Evolutionary conservation across 2,888 invertebrate genomes (phyloP).

Genomic region (Dromius quadrimaculatus): DNA sequence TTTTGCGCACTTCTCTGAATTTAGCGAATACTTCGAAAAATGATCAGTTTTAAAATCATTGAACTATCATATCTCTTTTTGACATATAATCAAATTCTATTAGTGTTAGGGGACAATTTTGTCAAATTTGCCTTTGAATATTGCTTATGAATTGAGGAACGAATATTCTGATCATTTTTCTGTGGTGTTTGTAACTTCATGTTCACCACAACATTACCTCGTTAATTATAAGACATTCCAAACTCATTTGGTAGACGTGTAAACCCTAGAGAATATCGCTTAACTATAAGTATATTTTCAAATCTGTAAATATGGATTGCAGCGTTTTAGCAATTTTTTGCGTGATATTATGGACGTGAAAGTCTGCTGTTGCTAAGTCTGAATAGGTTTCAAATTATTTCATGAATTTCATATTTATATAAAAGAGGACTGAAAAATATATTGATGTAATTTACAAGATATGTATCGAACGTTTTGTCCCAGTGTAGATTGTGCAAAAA

Average conservation of each 20-base stretch:
- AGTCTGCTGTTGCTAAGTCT: constrained; percentile 50
- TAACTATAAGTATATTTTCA: constrained; percentile 17
- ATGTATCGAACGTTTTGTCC: constrained; percentile 45
- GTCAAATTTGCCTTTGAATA: constrained; percentile 27
- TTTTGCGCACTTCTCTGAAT: constrained; percentile 18
- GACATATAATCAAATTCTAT: constrained; percentile 21
- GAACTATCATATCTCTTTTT: constrained; percentile 26
- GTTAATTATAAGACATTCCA: constrained; percentile 51
- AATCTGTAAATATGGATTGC: constrained; percentile 46
- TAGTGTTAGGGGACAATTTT: constrained; percentile 18
- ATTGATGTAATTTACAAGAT: constrained; percentile 46
- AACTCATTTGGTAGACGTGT: constrained; percentile 25
- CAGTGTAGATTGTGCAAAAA: constrained; percentile 44
- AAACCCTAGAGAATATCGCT: constrained; percentile 17
- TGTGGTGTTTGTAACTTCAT: constrained; percentile 30
- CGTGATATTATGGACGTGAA: constrained; percentile 47
- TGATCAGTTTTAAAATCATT: constrained; percentile 29
- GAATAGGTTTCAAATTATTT: constrained; percentile 50
- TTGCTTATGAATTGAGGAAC: constrained; percentile 31
- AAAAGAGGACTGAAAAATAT: constrained; percentile 43
- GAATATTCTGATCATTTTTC: constrained; percentile 32
- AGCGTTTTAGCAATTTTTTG: constrained; percentile 49
- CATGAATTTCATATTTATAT: constrained; percentile 44
- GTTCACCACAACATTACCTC: constrained; percentile 47
- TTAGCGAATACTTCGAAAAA: constrained; percentile 34